Evolutionary conservation across 2,113 vertebrate species (phyloP), one percentile per base, ranked within the genome.

Genomic region (Pseudois nayaur): DNA sequence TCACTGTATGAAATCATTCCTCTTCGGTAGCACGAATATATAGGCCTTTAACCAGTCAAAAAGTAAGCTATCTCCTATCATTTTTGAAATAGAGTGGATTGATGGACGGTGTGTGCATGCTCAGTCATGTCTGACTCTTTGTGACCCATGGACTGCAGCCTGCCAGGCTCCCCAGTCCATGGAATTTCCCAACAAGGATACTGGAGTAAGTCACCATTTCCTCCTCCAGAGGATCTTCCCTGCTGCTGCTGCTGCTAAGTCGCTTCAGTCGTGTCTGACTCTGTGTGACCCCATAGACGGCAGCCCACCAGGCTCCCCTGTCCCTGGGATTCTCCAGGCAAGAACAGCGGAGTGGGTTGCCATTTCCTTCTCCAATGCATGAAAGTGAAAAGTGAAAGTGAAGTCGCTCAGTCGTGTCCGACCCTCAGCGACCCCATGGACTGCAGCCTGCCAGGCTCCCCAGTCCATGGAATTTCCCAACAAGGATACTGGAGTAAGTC

Each of bases 11-110:
- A 90, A 94, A 81, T 91, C 52, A 95, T 95, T 76, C n/a, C 23
- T 83, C 4, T 82, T 89, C 12, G 12, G n/a, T 36, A 36, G 13
- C 27, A 87, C 25, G 5, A 95, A 57, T 45, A 93, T 81, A n/a
- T 25, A 78, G 23, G 48, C 79, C 55, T 93, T 48, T 60, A 64
- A 86, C 8, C 8, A 76, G 62, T 62, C 59, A 87, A 91, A 91
- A 89, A 87, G 60, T 67, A 84, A 90, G 25, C 40, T 50, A 67
- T 62, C 8, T 82, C 31, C 6, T 83, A 40, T 91, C 8, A 83
- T 79, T 95, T 95, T 8, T 97, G 33, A 97, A 93, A 81, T 45
- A 89, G 31, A 59, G 11, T n/a, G 74, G 67, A 92, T 12, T 25
- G 8, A 60, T 33, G 71, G 71, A 76, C 2, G 71, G 71, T 76